Conservation (phyloP, 2,113 vertebrate genomes). For the Calyptommatus sinebrachiatus region DNA sequence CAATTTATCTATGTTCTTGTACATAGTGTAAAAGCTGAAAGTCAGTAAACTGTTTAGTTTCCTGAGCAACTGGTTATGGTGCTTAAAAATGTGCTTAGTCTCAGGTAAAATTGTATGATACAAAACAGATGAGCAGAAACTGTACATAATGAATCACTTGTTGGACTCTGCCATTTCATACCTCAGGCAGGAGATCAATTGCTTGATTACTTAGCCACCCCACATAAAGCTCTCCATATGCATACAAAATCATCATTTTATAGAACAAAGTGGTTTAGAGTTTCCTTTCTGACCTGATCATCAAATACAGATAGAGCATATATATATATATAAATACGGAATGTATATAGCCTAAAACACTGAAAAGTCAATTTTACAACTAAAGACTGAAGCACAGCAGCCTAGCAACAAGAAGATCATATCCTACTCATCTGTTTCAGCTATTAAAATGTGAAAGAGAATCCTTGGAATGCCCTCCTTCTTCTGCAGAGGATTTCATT, state of each 20-base stretch:
- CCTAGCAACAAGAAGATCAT: background rate
- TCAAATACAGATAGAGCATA: background rate
- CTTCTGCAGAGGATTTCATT: background rate
- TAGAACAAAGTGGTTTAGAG: background rate
- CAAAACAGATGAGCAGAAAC: conserved; percentile 4
- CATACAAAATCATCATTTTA: background rate
- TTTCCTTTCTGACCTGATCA: background rate
- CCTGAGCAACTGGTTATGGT: conserved; percentile 1
- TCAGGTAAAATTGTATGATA: background rate
- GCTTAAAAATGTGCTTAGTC: background rate
- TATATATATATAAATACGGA: background rate
- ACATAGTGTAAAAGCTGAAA: conserved; percentile 5
- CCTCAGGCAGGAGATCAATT: background rate
- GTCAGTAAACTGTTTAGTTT: background rate
- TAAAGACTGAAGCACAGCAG: background rate
- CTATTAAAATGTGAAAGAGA: background rate
- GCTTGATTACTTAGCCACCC: background rate
- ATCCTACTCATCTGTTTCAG: background rate
- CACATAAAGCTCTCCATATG: background rate
- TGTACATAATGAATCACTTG: background rate
- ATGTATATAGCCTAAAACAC: background rate
- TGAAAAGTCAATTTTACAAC: background rate
- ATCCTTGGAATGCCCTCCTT: background rate
- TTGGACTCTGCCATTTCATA: background rate
- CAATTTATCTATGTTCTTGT: background rate